Evolutionary conservation across 92 coral and sea anemone species (phyloP).

Genomic region (Bergia sp.): DNA sequence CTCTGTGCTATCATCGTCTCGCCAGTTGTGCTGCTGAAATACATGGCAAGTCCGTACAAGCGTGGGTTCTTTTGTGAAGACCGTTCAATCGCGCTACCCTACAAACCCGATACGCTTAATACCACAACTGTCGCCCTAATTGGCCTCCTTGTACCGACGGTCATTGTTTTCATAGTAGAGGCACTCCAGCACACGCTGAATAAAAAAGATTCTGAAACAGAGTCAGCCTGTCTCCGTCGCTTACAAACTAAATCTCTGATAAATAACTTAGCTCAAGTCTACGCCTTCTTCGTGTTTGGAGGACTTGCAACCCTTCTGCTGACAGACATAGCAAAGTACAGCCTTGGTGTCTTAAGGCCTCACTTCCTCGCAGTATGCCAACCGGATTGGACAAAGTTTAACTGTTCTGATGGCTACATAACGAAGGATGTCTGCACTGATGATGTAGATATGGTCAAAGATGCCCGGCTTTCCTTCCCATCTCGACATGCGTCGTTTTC

Average conservation of each 20-base stretch:
- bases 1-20: background rate
- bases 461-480: slow-evolving; percentile 47
- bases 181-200: background rate
- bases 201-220: background rate
- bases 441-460: slow-evolving; percentile 32
- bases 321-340: slow-evolving; percentile 43
- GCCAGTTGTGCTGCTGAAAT: slow-evolving; percentile 25
- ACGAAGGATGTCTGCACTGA: slow-evolving; percentile 50
- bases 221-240: background rate
- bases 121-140: background rate
- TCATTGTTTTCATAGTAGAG: background rate
- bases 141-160: slow-evolving; percentile 17
- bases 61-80: slow-evolving; percentile 58
- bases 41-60: slow-evolving; percentile 13
- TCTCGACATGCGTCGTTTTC: slow-evolving; percentile 31
- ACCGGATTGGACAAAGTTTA: slow-evolving; percentile 38
- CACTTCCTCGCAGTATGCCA: slow-evolving; percentile 50
- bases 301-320: slow-evolving; percentile 37
- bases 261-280: background rate
- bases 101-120: slow-evolving; percentile 34
- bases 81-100: slow-evolving; percentile 45
- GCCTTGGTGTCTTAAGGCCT: slow-evolving; percentile 58
- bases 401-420: slow-evolving; percentile 53
- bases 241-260: background rate
- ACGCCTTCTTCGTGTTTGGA: slow-evolving; percentile 40